Evolutionary conservation across 2,888 invertebrate genomes (phyloP), one percentile per base, ranked within the genome.

Genomic region (Drosophila mulleri): DNA sequence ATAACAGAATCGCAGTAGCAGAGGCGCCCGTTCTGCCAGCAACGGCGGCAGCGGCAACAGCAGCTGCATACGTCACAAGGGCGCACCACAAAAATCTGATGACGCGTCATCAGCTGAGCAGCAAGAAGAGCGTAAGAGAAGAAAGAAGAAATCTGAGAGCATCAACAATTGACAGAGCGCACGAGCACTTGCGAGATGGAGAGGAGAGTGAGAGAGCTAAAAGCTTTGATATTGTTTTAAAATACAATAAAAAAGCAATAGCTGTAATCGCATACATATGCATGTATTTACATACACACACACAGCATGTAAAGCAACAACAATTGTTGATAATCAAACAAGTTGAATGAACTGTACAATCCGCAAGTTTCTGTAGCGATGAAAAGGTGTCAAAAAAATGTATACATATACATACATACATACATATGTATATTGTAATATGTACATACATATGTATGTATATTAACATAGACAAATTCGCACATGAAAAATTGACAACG

Each of bases 71-170:
- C 79, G 75, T 68, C 78, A 76, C 67, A 76, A 62, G 72, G 64
- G 80, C 76, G 56, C 16, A 54, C n/a, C 12, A 23, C 29, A 52
- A 20, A 64, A 78, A 67, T 48, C 12, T 80, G 66, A 62, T 75
- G 78, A 78, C 78, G 78, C 78, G 78, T 67, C 78, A 76, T 72
- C 78, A 80, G 80, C 78, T 78, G 78, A 62, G 71, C 72, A 14
- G 9, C 39, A 50, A 35, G 44, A 23, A 58, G 20, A 35, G 32
- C 29, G 4, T 6, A 23, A 14, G 26, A 50, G 35, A 42, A n/a
- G 23, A 48, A 23, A 58, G 53, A 52, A 41, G n/a, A 41, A 41
- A n/a, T n/a, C 11, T 16, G 37, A 37, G 41, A 35, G 61, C 41
- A 18, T 8, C 12, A 26, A 23, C 52, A 54, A 18, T 12, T 32